These are phyloP conservation scores for Cataglyphis cursor DNA, from an alignment of 2,888 invertebrate genomes.

Conservation along the genomic window DNA sequence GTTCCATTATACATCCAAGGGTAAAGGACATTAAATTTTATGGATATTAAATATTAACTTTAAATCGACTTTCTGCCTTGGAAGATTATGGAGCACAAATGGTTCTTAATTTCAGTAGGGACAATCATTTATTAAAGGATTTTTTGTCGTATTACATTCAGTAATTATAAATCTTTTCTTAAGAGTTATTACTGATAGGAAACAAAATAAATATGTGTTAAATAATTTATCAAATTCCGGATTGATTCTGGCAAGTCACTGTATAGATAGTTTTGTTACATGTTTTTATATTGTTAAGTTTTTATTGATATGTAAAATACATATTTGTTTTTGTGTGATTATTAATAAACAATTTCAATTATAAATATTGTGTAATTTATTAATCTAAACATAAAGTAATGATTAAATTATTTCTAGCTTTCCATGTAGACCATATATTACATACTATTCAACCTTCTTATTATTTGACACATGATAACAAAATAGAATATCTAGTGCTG, in stretches of 20 bases:
- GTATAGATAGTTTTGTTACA: conserved; percentile 61
- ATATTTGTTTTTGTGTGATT: conserved; percentile 27
- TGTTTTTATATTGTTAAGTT: conserved; percentile 73
- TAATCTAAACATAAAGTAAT: conserved; percentile 1
- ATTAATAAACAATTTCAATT: conserved; percentile 66
- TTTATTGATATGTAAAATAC: conserved; percentile 32
- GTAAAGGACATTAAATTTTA: conserved; percentile 78
- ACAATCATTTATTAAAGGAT: conserved; percentile 19
- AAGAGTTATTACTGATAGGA: conserved; percentile 13
- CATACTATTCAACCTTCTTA: not conserved
- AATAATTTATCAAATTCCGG: not conserved
- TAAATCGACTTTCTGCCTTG: not conserved
- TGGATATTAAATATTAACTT: not conserved
- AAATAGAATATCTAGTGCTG: not conserved
- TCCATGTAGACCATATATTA: not conserved
- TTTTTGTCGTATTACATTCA: not conserved
- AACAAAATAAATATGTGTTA: not conserved
- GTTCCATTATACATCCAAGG: conserved; percentile 80
- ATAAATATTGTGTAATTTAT: not conserved
- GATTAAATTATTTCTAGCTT: not conserved
- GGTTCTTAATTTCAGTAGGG: conserved; percentile 11
- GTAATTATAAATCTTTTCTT: conserved; percentile 4
- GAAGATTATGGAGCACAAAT: not conserved
- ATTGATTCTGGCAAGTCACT: not conserved
- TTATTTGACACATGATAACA: not conserved